These are phyloP conservation scores for Drosophila algonquin DNA, from an alignment of 2,888 invertebrate species.

Conservation along the genomic window DNA sequence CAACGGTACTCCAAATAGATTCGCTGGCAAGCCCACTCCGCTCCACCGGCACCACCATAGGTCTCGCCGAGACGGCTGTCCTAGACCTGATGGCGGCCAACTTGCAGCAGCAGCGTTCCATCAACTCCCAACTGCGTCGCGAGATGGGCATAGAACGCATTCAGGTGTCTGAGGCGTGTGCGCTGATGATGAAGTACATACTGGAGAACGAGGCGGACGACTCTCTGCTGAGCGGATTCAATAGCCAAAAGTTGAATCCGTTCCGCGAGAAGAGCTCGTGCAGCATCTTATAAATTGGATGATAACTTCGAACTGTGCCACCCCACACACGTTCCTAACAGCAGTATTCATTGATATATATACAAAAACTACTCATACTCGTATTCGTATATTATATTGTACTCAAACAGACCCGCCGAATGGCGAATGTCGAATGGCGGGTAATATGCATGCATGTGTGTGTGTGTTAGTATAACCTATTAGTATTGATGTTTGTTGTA, in stretches of 20 bases:
- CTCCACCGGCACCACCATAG: slow-evolving; percentile 76
- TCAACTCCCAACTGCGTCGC: slow-evolving; percentile 96
- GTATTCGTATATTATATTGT: slow-evolving; percentile 45
- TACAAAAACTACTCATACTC: slow-evolving; percentile 7
- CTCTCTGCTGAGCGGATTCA: slow-evolving; percentile 95
- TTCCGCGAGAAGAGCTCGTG: slow-evolving; percentile 97
- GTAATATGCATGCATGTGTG: slow-evolving; percentile 38
- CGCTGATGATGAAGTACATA: slow-evolving; percentile 95
- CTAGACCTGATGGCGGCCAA: slow-evolving; percentile 97
- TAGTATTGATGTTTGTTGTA: slow-evolving; percentile 65
- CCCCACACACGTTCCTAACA: slow-evolving; percentile 55
- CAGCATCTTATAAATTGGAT: slow-evolving; percentile 88
- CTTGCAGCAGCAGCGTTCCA: slow-evolving; percentile 94
- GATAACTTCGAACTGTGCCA: slow-evolving; percentile 10
- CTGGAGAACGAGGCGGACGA: slow-evolving; percentile 96
- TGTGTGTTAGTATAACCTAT: slow-evolving; percentile 46
- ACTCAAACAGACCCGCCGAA: slow-evolving; percentile 26
- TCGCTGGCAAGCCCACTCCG: not conserved
- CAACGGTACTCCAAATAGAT: slow-evolving; percentile 1
- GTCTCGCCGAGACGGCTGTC: slow-evolving; percentile 90
- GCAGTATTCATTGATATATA: slow-evolving; percentile 48
- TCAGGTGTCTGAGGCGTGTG: slow-evolving; percentile 91
- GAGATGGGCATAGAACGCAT: slow-evolving; percentile 95
- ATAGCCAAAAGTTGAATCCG: slow-evolving; percentile 97
- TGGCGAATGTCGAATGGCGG: slow-evolving; percentile 12